A percentile compares a stretch with the other conserved stretches of the same genome.
phyloP scores from a whole-genome alignment of 2,888 invertebrate species.

The Timema podura region DNA sequence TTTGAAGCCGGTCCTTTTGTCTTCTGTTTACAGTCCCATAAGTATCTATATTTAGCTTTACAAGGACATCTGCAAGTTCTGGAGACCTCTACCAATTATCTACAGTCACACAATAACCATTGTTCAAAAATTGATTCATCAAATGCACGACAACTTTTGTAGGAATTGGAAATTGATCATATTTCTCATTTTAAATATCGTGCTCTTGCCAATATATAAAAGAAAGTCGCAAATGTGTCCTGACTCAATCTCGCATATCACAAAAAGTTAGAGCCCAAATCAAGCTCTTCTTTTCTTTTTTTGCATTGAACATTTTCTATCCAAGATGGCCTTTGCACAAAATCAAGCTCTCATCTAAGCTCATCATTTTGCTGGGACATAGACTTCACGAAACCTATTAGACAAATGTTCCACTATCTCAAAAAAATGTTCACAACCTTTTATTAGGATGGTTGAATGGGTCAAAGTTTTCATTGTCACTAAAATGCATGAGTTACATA shows the following conservation, averaged over 20 bases:
- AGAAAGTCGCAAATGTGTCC: conserved; percentile 8
- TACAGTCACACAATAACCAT: conserved; percentile 13
- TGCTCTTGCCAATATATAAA: conserved; percentile 7
- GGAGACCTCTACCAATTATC: conserved; percentile 6
- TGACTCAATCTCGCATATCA: conserved; percentile 1
- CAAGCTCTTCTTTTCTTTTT: neutral
- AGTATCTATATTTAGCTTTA: neutral
- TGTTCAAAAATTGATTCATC: conserved; percentile 10
- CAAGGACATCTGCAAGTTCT: conserved; percentile 4
- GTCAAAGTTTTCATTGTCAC: conserved; percentile 1
- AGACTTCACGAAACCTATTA: neutral
- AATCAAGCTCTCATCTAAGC: neutral
- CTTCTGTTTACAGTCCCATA: no score
- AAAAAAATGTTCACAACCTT: conserved; percentile 2
- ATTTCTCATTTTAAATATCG: neutral
- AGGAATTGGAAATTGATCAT: conserved; percentile 3
- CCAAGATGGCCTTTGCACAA: conserved; percentile 6
- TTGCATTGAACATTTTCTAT: conserved; percentile 13
- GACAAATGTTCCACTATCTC: conserved; percentile 11
- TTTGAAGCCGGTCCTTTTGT: no score
- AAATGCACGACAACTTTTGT: neutral
- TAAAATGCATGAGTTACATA: neutral
- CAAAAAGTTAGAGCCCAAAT: neutral
- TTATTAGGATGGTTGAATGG: neutral
- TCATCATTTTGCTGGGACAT: neutral